A percentile compares a stretch with the other conserved stretches of the same genome.
phyloP scores from a whole-genome alignment of 2,888 invertebrate genomes.

The Synergus japonicus region DNA sequence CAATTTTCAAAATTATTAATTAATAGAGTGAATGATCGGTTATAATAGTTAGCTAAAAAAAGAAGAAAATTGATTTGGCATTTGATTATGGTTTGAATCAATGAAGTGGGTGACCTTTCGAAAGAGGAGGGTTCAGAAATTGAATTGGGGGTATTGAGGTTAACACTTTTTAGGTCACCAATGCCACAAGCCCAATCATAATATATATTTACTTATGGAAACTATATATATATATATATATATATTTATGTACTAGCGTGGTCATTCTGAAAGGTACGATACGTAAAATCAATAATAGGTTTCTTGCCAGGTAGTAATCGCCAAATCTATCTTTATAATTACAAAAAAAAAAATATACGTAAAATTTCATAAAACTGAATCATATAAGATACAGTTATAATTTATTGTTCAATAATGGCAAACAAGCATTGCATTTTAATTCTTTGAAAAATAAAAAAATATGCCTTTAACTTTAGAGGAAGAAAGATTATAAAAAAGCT shows the following conservation, averaged over 20 bases:
- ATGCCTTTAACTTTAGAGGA: not conserved
- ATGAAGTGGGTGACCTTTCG: not conserved
- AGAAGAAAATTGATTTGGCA: not conserved
- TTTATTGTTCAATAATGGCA: too few relatives aligned
- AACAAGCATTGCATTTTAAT: too few relatives aligned
- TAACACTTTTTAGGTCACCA: slow-evolving; percentile 27
- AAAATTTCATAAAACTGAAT: not conserved
- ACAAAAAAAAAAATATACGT: not conserved
- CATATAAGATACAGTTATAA: too few relatives aligned
- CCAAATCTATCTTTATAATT: not conserved
- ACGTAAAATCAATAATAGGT: slow-evolving; percentile 18
- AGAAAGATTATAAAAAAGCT: not conserved
- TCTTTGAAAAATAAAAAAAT: too few relatives aligned
- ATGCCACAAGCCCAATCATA: slow-evolving; percentile 4
- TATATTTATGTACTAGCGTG: not conserved
- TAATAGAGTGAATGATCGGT: not conserved
- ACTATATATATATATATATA: slow-evolving; percentile 15
- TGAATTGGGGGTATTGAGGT: slow-evolving; percentile 8
- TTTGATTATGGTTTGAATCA: not conserved
- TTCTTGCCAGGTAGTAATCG: not conserved
- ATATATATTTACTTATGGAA: not conserved
- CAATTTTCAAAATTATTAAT: not conserved
- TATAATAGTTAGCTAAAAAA: not conserved
- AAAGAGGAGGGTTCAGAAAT: slow-evolving; percentile 6
- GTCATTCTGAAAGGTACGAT: slow-evolving; percentile 9